phyloP scores from a whole-genome alignment of 2,797 vertebrate genomes.

The Artibeus jamaicensis region DNA sequence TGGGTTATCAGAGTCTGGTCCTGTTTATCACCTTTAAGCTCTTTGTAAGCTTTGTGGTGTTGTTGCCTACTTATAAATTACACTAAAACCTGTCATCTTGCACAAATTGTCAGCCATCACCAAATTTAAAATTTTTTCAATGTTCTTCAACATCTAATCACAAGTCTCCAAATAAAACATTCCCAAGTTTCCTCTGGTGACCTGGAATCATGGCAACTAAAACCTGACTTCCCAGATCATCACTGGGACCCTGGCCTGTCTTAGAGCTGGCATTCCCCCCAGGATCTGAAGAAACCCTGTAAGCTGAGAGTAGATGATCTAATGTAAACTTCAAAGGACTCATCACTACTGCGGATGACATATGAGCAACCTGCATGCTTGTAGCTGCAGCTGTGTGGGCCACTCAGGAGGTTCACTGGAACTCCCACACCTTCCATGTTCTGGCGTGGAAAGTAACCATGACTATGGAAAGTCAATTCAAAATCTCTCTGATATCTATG shows the following conservation, averaged over 20 bases:
- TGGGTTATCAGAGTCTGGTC: background rate
- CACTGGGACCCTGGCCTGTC: background rate
- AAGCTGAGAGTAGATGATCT: background rate
- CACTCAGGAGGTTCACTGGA: background rate
- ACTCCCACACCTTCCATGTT: background rate
- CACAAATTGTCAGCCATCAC: background rate
- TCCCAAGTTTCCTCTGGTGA: background rate
- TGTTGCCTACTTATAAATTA: background rate
- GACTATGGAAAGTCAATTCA: background rate
- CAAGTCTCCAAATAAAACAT: background rate
- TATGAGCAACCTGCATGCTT: background rate
- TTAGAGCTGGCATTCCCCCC: background rate
- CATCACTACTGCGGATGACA: background rate
- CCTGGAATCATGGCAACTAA: background rate
- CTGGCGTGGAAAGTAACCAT: background rate
- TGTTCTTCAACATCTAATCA: background rate
- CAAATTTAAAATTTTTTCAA: background rate
- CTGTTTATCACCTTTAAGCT: background rate
- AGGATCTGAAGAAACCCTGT: background rate
- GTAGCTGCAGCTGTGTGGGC: background rate
- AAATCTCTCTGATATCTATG: background rate
- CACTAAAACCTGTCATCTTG: background rate
- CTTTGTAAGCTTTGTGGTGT: background rate
- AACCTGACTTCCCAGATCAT: background rate
- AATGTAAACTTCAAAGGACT: background rate